These are phyloP conservation scores for Lophotriccus pileatus DNA, from an alignment of 2,797 vertebrate genomes.

Conservation along the genomic window DNA sequence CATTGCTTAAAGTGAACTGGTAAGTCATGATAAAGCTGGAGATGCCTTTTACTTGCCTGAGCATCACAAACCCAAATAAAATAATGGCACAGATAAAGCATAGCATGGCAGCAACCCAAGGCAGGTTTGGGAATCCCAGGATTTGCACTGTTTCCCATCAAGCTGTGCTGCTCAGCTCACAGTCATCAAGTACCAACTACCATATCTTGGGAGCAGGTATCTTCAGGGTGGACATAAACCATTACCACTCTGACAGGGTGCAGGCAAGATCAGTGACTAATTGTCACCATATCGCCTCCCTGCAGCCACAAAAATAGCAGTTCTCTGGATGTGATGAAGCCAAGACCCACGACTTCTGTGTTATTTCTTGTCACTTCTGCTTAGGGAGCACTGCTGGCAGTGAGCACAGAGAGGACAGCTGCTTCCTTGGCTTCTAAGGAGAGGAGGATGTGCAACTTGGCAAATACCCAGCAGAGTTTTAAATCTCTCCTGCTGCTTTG, in stretches of 20 bases:
- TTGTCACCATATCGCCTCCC: fast-evolving
- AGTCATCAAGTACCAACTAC: neutral
- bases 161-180: neutral
- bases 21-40: neutral
- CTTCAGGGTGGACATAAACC: neutral
- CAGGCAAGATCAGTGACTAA: neutral
- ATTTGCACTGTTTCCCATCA: neutral
- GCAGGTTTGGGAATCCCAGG: neutral
- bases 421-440: neutral
- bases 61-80: neutral
- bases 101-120: neutral
- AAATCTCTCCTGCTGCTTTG: neutral
- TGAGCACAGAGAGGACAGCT: neutral
- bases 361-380: neutral
- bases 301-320: neutral
- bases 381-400: neutral
- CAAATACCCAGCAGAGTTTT: neutral
- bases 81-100: neutral
- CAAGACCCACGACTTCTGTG: fast-evolving
- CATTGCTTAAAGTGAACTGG: neutral
- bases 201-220: neutral
- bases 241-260: neutral
- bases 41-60: neutral
- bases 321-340: neutral
- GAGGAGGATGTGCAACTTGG: neutral